Base-by-base conservation (phyloP, 2,113 vertebrate genomes). In the Acrocephalus arundinaceus region DNA sequence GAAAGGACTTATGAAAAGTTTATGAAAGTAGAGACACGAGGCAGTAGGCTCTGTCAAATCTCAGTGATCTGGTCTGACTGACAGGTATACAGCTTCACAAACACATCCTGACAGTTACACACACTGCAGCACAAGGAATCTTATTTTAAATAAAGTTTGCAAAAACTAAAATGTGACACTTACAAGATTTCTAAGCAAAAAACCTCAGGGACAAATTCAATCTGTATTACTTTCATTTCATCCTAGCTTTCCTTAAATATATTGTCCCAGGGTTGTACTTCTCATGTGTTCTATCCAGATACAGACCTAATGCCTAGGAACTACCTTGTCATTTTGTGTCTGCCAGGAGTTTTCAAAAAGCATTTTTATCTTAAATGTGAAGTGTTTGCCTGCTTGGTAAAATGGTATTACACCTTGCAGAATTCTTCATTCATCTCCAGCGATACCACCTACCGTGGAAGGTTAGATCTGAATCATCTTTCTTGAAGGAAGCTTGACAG, bases 391-490 rank as follows among this genome's bases (percentile, higher is more conserved):
- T 76, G 77, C 51, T 89, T 91, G 59, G 51, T 39, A 74, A 85
- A 94, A 95, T 78, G 55, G 57, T 70, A 81, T 72, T 88, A 41
- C n/a, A 75, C 75, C 83, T 88, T 63, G 72, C 70, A 80, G 91
- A 85, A 76, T 58, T 90, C 91, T 89, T 93, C 95, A 94, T 93
- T 96, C 89, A 96, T 91, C 58, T 90, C 81, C 25, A 82, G 58
- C 4, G 2, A 85, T 81, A 96, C 75, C 89, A 91, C 78, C 95
- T 79, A 76, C 74, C 4, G 12, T n/a, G 63, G 88, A 94, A 95
- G 73, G 92, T 92, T 94, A 90, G 85, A 91, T 94, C 80, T 95
- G 91, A 95, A 94, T 92, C 79, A 91, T 59, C 49, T 37, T 33
- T 63, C 75, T 80, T 79, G 85, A 74, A 68, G 43, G n/a, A 91